A percentile compares a stretch with the other conserved stretches of the same genome.
Conservation (phyloP, 2,888 invertebrate species). For the Petrolisthes manimaculis region DNA sequence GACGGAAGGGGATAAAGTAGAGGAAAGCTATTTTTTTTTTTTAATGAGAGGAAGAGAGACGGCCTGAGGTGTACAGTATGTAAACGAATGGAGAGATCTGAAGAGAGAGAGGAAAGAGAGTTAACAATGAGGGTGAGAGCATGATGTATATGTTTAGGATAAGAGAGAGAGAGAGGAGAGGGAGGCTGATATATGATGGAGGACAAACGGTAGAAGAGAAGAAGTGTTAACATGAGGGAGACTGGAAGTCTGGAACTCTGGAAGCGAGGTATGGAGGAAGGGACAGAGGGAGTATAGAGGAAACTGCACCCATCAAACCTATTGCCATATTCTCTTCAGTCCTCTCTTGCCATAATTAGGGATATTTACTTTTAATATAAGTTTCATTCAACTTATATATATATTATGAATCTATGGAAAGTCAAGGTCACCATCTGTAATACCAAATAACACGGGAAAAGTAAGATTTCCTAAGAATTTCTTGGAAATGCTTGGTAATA, state of each 20-base stretch:
- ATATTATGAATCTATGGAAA: no score
- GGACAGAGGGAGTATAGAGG: neutral
- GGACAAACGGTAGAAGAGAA: neutral
- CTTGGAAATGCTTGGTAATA: no score
- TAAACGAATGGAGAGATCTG: neutral
- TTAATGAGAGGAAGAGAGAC: conserved; percentile 17
- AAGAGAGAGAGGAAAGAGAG: neutral
- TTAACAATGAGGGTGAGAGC: conserved; percentile 26
- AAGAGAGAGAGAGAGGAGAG: conserved; percentile 11
- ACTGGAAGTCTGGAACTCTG: conserved; percentile 6
- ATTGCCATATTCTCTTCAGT: neutral
- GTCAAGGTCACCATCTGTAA: no score
- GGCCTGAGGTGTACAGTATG: neutral
- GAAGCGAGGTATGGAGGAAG: neutral
- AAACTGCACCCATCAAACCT: conserved; percentile 9
- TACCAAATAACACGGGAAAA: no score
- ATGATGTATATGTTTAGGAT: neutral
- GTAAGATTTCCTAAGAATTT: no score
- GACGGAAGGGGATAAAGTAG: neutral
- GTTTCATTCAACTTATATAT: no score
- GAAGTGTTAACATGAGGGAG: conserved; percentile 26
- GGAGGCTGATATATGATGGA: neutral
- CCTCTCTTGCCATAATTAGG: neutral
- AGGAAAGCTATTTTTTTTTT: no score
- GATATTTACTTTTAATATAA: no score